Evolutionary conservation across 2,113 vertebrate genomes (phyloP).

Genomic region (Paratilapia polleni): DNA sequence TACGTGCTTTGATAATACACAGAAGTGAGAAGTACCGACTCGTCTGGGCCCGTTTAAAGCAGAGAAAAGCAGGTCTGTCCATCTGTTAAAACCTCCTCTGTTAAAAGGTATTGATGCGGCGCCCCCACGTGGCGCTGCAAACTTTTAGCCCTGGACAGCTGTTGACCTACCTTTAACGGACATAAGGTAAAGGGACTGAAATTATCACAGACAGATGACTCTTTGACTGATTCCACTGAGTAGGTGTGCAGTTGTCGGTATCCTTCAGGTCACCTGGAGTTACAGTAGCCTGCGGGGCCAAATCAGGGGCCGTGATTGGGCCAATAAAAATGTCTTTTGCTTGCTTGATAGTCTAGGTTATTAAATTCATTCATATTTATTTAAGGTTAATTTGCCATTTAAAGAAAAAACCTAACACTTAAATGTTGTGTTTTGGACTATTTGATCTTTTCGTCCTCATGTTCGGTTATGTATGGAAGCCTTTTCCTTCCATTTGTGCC

Average conservation of each 20-base stretch:
- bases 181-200: not conserved
- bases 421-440: not conserved
- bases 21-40: no score
- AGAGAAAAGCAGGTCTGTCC: slow-evolving; percentile 16
- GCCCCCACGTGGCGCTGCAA: slow-evolving; percentile 73
- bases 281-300: not conserved
- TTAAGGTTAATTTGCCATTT: not conserved
- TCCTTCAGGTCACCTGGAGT: not conserved
- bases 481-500: not conserved
- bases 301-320: not conserved
- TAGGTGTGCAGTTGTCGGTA: not conserved
- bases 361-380: not conserved
- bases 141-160: slow-evolving; percentile 33
- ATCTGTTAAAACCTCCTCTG: not conserved
- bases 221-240: no score
- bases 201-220: not conserved
- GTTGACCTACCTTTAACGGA: not conserved
- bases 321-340: not conserved
- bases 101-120: slow-evolving; percentile 41
- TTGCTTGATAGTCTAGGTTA: rapidly evolving
- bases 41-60: not conserved
- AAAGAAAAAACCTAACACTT: rapidly evolving
- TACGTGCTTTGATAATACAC: not conserved
- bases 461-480: not conserved
- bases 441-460: not conserved